phyloP scores from a whole-genome alignment of 2,797 vertebrate species.

The Agapornis canus region DNA sequence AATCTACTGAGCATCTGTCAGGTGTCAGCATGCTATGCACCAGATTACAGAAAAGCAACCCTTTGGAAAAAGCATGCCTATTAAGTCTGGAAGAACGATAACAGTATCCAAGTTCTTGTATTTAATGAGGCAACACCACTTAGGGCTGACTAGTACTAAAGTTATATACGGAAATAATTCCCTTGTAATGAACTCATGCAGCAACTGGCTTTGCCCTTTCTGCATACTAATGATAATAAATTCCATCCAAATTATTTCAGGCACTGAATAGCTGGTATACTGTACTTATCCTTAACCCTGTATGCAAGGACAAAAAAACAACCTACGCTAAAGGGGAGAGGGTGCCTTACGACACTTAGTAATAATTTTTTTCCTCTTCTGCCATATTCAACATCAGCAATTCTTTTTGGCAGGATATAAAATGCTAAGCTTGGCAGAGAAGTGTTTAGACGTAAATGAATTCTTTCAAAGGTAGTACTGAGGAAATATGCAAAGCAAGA shows the following conservation, averaged over 20 bases:
- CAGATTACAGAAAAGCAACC: background rate
- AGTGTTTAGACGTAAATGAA: background rate
- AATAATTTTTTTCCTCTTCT: background rate
- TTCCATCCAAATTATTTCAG: background rate
- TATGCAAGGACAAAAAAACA: background rate
- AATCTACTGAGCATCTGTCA: background rate
- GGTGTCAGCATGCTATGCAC: background rate
- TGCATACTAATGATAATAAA: constrained; percentile 28
- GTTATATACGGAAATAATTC: constrained; percentile 26
- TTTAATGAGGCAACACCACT: constrained; percentile 24
- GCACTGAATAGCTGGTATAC: background rate
- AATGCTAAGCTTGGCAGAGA: background rate
- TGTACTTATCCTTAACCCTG: background rate
- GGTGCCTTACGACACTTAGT: background rate
- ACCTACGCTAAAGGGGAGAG: background rate
- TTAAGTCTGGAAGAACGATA: background rate
- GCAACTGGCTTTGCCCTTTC: constrained; percentile 5
- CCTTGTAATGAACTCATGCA: background rate
- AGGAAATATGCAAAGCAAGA: background rate
- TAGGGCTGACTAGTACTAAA: constrained; percentile 11
- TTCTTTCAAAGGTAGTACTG: background rate
- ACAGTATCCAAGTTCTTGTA: background rate
- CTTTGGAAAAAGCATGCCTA: background rate
- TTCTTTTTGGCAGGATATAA: background rate
- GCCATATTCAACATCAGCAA: accelerated